Conservation (phyloP, 2,113 vertebrate genomes). For the Chrysemys picta region DNA sequence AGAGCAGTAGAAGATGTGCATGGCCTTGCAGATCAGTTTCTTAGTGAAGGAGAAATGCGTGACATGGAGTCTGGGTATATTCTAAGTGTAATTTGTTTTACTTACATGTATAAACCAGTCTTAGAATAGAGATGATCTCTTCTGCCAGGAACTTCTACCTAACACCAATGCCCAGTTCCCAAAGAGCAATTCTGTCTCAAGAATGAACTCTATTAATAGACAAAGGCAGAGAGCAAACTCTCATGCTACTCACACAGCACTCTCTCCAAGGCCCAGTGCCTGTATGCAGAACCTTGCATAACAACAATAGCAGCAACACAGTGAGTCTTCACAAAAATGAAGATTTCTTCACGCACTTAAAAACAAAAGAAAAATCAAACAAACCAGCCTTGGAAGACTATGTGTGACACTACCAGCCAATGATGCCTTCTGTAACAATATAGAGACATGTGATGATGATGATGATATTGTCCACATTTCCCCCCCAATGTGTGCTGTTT, state of each 20-base stretch:
- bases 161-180: neutral
- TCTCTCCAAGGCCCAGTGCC: neutral
- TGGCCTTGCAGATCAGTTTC: accelerated
- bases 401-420: accelerated
- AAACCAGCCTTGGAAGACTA: neutral
- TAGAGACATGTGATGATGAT: neutral
- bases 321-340: neutral
- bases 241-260: neutral
- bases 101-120: neutral
- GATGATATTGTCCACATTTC: neutral
- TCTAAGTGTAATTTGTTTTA: accelerated
- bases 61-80: neutral
- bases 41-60: neutral
- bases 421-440: neutral
- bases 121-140: neutral
- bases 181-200: neutral
- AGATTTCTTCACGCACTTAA: neutral
- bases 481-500: neutral
- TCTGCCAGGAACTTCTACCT: neutral
- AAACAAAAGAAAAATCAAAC: neutral
- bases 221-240: neutral
- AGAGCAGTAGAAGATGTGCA: neutral
- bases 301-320: neutral
- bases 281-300: neutral
- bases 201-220: neutral